Base-by-base conservation (phyloP, 1,140 invertebrate genomes). In the Sycophila sp. region DNA sequence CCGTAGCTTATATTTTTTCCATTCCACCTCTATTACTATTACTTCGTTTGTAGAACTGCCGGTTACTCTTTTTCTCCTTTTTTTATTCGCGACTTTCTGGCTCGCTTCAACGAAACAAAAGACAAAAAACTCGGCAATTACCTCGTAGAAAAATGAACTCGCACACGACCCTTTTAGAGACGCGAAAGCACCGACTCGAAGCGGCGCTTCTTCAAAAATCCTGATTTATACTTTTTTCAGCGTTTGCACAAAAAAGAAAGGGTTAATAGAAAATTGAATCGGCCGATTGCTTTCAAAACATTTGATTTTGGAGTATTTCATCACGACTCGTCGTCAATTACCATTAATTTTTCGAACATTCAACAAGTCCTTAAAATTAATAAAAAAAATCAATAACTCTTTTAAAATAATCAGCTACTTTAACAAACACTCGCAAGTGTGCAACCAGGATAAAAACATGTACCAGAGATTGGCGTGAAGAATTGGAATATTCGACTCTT, bases 1-100 rank as follows among this genome's bases (percentile, higher is more conserved):
- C 75, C 76, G 74, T 75, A 69, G 60, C 59, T 65, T 69, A 59
- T 40, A 53, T 66, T 60, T 67, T 70, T 42, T 60, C 22, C 58
- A 68, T 68, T 63, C 34, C 30, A 42, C 45, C 38, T 63, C 13
- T 59, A 63, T 56, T 58, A 69, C 47, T 66, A 69, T 56, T 70
- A 70, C 42, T 62, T 62, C 34, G 47, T 62, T 55, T 62, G 36
- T 58, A 49, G 38, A 70, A 58, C 38, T 70, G 28, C 49, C 58
- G 30, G 53, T 53, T 11, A 69, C 62, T 55, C 45, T 49, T 60
- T 42, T 40, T n/a, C 7, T 60, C 11, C 1, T 22, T 6, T 26
- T 53, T 47, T 38, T 10, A 51, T 53, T 63, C 49, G 19, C 38
- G 47, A 60, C 45, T 51, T 62, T 60, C 30, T 13, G 42, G 45